phyloP scores from a whole-genome alignment of 2,113 vertebrate species.

The Saimiri boliviensis region DNA sequence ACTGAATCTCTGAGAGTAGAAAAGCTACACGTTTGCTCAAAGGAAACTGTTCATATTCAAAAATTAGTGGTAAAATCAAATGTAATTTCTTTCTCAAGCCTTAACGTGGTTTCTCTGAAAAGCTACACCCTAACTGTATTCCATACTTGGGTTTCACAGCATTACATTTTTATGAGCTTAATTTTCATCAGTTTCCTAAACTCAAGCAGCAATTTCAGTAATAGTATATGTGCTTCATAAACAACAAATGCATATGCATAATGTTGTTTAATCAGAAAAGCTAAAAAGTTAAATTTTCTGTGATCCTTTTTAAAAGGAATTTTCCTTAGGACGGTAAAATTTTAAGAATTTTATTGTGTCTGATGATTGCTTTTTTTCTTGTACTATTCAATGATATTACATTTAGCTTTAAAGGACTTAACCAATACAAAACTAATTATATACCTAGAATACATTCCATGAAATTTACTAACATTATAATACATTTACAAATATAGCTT shows the following conservation, averaged over 20 bases:
- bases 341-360: conserved; percentile 7
- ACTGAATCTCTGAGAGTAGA: not conserved
- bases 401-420: not conserved
- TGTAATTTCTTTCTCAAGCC: not conserved
- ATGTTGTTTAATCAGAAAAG: conserved; percentile 59
- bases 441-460: not conserved
- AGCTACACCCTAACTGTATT: not conserved
- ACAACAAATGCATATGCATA: conserved; percentile 57
- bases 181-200: conserved; percentile 74
- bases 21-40: not conserved
- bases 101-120: conserved; percentile 31
- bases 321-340: conserved; percentile 5
- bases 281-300: conserved; percentile 47
- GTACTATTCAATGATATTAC: not conserved
- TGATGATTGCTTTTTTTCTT: not conserved
- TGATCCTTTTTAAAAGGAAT: conserved; percentile 13
- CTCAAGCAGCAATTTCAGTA: conserved; percentile 50
- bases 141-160: not conserved
- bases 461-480: not conserved
- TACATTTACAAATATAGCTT: not conserved
- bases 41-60: not conserved
- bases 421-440: not conserved
- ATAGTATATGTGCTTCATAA: conserved; percentile 51
- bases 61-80: not conserved
- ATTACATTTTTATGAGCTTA: conserved; percentile 72